Base-by-base conservation (phyloP, 2,797 vertebrate genomes). In the Epinephelus coioides region DNA sequence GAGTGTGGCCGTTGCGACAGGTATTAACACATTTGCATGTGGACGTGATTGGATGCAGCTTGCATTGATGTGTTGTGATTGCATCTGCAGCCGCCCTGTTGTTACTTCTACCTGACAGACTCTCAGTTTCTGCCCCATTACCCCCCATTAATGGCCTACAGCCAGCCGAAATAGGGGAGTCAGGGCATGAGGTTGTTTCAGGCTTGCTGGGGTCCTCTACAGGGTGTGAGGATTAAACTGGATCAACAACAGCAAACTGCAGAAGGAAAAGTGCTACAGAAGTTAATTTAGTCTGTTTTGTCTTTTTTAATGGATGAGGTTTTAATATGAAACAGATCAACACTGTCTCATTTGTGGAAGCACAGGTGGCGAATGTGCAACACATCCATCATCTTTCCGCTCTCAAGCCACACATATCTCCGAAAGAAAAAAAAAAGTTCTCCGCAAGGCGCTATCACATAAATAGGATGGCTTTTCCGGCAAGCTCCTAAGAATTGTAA, bases 71-170 rank as follows among this genome's bases (percentile, higher is more conserved):
- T 43, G 57, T 43, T 69, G 64, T 68, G 27, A 74, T 46, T 68
- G 79, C 85, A 81, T 83, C 40, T 85, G 69, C 76, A 73, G 70
- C 68, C 61, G 34, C 38, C 50, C 25, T 70, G 64, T 73, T 79
- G 73, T 78, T 82, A 67, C 82, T 74, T 68, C 69, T 69, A 82
- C 69, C 79, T 78, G 76, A 83, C 88, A 89, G 85, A 85, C 78
- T 85, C 57, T 46, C 47, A n/a, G 30, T 90, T 93, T 94, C 89
- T 88, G 90, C 84, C 75, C 86, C 92, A 93, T 93, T 94, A 91
- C 69, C 63, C 44, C 66, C 76, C 83, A 92, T 91, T 90, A 92
- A 80, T 30, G 2, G 75, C 61, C 73, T 21, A 60, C 64, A 70
- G 73, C 59, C 79, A 57, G 77, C 60, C 64, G 63, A 59, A 73